Conservation (phyloP, 2,113 vertebrate genomes). For the Osmerus eperlanus region DNA sequence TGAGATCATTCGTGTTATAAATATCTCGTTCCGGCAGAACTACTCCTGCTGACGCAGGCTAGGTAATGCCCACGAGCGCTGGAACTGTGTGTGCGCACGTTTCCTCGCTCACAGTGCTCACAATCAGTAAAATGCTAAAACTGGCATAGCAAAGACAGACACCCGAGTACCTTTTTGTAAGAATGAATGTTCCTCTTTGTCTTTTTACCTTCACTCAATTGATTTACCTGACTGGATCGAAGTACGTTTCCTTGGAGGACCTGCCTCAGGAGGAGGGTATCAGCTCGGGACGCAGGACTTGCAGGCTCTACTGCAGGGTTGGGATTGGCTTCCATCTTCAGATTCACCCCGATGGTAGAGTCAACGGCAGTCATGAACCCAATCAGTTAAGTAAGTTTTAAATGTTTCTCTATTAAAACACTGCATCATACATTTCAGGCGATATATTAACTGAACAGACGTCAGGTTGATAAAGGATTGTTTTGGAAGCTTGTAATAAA, state of each 20-base stretch:
- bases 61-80: constrained; percentile 59
- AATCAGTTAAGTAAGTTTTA: constrained; percentile 85
- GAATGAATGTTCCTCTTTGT: constrained; percentile 82
- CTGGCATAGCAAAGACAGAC: constrained; percentile 54
- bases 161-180: constrained; percentile 70
- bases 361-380: constrained; percentile 92
- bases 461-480: background rate
- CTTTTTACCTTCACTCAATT: constrained; percentile 77
- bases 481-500: background rate
- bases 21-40: constrained; percentile 78
- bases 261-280: constrained; percentile 60
- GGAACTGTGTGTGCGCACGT: constrained; percentile 48
- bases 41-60: constrained; percentile 59
- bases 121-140: constrained; percentile 70
- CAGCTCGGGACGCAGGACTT: constrained; percentile 85
- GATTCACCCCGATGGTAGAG: constrained; percentile 92
- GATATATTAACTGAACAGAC: background rate
- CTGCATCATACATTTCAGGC: background rate
- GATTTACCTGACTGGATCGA: constrained; percentile 62
- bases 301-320: constrained; percentile 90
- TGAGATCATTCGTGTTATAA: constrained; percentile 92
- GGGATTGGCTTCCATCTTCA: constrained; percentile 98
- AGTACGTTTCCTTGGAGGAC: constrained; percentile 64
- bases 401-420: background rate
- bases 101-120: constrained; percentile 32